Base-by-base conservation (phyloP, 1,140 invertebrate genomes). In the Batillaria attramentaria region DNA sequence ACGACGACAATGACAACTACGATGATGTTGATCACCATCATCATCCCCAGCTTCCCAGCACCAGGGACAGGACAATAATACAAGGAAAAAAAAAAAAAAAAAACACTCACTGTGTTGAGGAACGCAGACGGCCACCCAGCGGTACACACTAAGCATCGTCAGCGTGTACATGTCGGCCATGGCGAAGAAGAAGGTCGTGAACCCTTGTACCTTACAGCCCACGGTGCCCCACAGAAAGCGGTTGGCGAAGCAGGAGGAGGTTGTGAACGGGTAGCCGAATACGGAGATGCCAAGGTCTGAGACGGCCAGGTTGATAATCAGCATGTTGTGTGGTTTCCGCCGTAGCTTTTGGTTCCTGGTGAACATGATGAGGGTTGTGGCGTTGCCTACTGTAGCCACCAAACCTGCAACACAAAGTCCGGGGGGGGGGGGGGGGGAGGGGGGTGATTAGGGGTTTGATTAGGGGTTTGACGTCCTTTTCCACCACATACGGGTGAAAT, bases 231-330 rank as follows among this genome's bases (percentile, higher is more conserved):
- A 89, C 43, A 88, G 37, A 80, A 81, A 89, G 28, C 81, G 76
- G 50, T 84, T 83, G 13, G 84, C 41, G 78, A 88, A 87, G 60
- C 80, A 80, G 5, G 87, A 82, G 16, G 84, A 46, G 4, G 84
- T 86, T 28, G 84, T 80, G 4, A 83, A 77, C 0, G 87, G 87
- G 74, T 89, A 89, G 54, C 85, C 86, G 41, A 83, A 83, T 35
- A 86, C 20, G 0, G 87, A 83, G 3, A 89, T 79, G 43, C 85
- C 69, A 0, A 89, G 57, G 78, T 89, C 87, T 0, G 87, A 83
- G 16, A 86, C 43, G 10, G 87, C 86, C 68, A 90, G 73, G 77
- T 81, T 80, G 42, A 84, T 39, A 1, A 85, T 10, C 41, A 85
- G 65, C 35, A 80, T 54, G 68, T 79, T 79, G 79, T 85, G 80